Conservation (phyloP, 2,888 invertebrate genomes). For the Lithosia quadra region DNA sequence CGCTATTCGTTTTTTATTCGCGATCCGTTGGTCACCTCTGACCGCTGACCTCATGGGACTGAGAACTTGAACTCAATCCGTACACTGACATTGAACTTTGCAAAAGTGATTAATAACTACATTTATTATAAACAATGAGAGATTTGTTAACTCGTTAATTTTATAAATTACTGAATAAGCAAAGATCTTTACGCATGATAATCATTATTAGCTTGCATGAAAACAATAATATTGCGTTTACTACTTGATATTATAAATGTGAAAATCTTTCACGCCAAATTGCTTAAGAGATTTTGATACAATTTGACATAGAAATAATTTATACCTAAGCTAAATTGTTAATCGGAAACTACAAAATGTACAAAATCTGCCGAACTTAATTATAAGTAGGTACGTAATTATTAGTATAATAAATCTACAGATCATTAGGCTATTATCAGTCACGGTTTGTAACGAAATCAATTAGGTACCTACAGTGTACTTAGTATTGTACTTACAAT, state of each 20-base stretch:
- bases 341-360: neutral
- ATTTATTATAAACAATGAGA: constrained; percentile 31
- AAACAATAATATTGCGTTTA: neutral
- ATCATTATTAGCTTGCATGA: neutral
- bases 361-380: neutral
- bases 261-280: neutral
- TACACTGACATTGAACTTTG: constrained; percentile 66
- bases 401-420: neutral
- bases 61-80: constrained; percentile 76
- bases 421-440: neutral
- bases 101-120: constrained; percentile 36
- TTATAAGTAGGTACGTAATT: neutral
- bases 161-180: constrained; percentile 10
- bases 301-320: neutral
- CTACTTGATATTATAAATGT: neutral
- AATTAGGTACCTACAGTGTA: neutral
- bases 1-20: constrained; percentile 47
- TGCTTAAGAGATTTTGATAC: neutral
- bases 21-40: constrained; percentile 84
- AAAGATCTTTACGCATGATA: neutral
- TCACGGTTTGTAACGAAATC: neutral
- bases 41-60: constrained; percentile 82
- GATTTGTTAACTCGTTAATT: constrained; percentile 18
- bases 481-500: neutral
- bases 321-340: neutral